Percentiles rank a stretch among this genome's conserved stretches.
Evolutionary conservation across 2,888 invertebrate genomes (phyloP).

Genomic region (Cheiracanthium punctorium): DNA sequence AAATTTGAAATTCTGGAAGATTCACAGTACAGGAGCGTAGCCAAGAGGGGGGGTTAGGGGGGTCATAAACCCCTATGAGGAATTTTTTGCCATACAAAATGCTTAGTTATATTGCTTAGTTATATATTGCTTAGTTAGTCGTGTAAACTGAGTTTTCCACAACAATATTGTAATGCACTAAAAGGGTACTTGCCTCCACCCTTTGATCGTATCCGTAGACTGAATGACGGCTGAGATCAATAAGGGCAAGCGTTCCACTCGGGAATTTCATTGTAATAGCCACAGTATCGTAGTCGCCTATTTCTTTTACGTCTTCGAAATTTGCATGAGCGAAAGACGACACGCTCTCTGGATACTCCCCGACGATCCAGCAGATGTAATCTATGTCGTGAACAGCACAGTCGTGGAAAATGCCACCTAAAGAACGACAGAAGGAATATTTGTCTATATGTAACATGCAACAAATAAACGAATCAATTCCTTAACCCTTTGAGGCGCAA

Average conservation of each 20-base stretch:
- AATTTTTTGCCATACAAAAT: no score
- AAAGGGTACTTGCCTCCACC: constrained; percentile 79
- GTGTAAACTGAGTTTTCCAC: neutral
- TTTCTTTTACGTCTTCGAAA: constrained; percentile 80
- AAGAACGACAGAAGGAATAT: no score
- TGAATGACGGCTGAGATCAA: constrained; percentile 81
- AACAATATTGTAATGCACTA: neutral
- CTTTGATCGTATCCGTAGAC: constrained; percentile 84
- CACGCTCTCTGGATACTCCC: constrained; percentile 81
- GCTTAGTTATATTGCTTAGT: no score
- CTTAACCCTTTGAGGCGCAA: no score
- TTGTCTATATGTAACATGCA: no score
- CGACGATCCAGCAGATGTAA: constrained; percentile 81
- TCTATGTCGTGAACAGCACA: constrained; percentile 84
- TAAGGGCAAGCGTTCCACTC: constrained; percentile 81
- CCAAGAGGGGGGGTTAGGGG: no score
- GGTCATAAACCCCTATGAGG: no score
- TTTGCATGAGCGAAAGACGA: constrained; percentile 79
- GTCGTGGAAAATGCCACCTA: constrained; percentile 83
- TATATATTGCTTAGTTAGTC: no score
- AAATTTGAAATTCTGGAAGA: no score
- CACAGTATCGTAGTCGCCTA: constrained; percentile 82
- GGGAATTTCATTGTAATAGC: constrained; percentile 81
- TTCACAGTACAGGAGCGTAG: no score
- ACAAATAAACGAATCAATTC: no score